Conservation (phyloP, 2,888 invertebrate genomes). For the Hydrotaea diabolus region DNA sequence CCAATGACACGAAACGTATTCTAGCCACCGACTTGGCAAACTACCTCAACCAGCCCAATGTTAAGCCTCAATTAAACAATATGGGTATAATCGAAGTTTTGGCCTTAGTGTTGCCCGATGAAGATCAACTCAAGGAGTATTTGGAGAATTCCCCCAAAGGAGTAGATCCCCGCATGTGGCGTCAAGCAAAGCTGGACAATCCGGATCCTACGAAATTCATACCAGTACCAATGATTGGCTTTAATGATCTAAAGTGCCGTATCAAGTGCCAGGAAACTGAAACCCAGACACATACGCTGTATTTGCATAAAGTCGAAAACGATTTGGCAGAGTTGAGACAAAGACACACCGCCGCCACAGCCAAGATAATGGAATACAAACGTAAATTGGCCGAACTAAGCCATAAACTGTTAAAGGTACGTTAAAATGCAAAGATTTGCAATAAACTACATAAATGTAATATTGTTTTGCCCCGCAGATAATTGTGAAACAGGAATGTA, state of each 20-base stretch:
- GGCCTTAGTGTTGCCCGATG: slow-evolving; percentile 88
- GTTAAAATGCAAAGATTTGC: neutral
- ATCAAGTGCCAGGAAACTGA: slow-evolving; percentile 92
- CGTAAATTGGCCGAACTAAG: slow-evolving; percentile 90
- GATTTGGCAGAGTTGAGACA: slow-evolving; percentile 90
- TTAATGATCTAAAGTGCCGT: slow-evolving; percentile 89
- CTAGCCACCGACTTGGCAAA: slow-evolving; percentile 87
- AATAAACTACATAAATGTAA: neutral
- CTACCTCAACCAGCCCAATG: slow-evolving; percentile 86
- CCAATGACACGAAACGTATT: slow-evolving; percentile 85
- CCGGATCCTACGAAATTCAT: slow-evolving; percentile 94
- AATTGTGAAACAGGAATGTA: slow-evolving; percentile 92
- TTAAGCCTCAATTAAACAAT: slow-evolving; percentile 87
- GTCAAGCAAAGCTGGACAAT: slow-evolving; percentile 97
- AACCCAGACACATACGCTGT: slow-evolving; percentile 90
- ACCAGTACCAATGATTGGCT: slow-evolving; percentile 97
- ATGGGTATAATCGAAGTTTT: slow-evolving; percentile 88
- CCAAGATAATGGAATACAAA: slow-evolving; percentile 90
- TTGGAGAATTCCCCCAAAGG: slow-evolving; percentile 94
- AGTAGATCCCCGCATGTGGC: slow-evolving; percentile 96
- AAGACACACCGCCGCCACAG: slow-evolving; percentile 89
- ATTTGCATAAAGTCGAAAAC: slow-evolving; percentile 89
- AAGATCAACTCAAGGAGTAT: slow-evolving; percentile 92
- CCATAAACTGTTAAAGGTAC: slow-evolving; percentile 91
- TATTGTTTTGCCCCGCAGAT: slow-evolving; percentile 83